Percentiles rank a stretch among this genome's conserved stretches.
Evolutionary conservation across 2,113 vertebrate species (phyloP).

Genomic region (Uria lomvia): DNA sequence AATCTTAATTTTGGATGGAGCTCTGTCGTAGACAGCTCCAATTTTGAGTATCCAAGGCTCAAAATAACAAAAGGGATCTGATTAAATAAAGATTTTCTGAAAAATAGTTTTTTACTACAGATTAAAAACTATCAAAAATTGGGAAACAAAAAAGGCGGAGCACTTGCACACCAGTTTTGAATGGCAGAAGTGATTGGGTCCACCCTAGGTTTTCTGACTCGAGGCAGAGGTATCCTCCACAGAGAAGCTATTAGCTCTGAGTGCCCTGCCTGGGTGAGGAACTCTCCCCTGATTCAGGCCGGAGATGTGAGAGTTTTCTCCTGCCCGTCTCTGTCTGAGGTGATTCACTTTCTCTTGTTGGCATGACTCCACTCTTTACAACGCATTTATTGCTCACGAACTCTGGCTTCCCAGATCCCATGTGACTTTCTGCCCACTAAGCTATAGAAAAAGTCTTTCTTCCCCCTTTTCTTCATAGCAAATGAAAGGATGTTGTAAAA

Average conservation of each 20-base stretch:
- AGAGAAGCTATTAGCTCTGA: not conserved
- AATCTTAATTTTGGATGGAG: not conserved
- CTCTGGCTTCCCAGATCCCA: not conserved
- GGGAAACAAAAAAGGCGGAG: not conserved
- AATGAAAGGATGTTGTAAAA: not conserved
- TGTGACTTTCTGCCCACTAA: not conserved
- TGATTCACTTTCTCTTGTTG: not conserved
- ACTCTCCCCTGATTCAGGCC: not conserved
- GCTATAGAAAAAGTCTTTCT: not conserved
- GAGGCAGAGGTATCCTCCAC: not conserved
- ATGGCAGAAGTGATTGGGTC: not conserved
- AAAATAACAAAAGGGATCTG: not conserved
- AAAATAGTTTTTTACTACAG: not conserved
- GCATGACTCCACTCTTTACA: not conserved
- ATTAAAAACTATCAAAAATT: not conserved
- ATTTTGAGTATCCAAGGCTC: not conserved
- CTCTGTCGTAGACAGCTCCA: not conserved
- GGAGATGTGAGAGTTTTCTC: not conserved
- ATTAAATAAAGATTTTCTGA: not conserved
- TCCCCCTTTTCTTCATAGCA: not conserved
- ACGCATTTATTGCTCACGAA: not conserved
- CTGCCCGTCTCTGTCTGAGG: not conserved
- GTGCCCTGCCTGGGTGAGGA: not conserved
- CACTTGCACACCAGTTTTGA: not conserved
- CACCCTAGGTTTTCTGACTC: not conserved